These are phyloP conservation scores for Bibio marci DNA, from an alignment of 2,888 invertebrate species.

Conservation along the genomic window DNA sequence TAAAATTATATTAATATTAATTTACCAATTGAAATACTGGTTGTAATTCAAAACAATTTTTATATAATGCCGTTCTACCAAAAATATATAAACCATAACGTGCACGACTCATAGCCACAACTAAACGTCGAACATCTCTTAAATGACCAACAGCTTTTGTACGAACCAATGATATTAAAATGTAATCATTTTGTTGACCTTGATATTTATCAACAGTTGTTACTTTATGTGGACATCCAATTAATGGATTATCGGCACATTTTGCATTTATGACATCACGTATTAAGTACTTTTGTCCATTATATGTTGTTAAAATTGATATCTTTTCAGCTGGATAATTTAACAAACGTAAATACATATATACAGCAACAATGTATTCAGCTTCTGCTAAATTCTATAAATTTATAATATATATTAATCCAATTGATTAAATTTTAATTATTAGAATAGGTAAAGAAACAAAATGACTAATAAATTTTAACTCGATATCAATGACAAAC, in stretches of 20 bases:
- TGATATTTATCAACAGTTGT: conserved; percentile 99
- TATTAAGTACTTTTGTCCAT: conserved; percentile 95
- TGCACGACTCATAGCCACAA: conserved; percentile 97
- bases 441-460: too few relatives aligned
- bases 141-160: conserved; percentile 97
- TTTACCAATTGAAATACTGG: conserved; percentile 80
- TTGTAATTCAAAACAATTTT: conserved; percentile 92
- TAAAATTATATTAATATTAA: too few relatives aligned
- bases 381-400: conserved; percentile 67
- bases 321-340: conserved; percentile 96
- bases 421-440: neutral
- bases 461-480: too few relatives aligned
- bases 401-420: neutral
- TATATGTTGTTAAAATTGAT: conserved; percentile 95
- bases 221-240: conserved; percentile 82
- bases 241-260: conserved; percentile 87
- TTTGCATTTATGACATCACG: conserved; percentile 87
- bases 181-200: conserved; percentile 98
- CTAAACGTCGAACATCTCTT: conserved; percentile 84
- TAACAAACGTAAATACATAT: conserved; percentile 94
- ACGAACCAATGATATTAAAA: conserved; percentile 86
- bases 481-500: neutral
- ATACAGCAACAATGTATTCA: conserved; percentile 91
- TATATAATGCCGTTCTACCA: conserved; percentile 79
- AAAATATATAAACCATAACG: conserved; percentile 92